Conservation (phyloP, 2,888 invertebrate species). For the Sinopyrophorus schimmeli region DNA sequence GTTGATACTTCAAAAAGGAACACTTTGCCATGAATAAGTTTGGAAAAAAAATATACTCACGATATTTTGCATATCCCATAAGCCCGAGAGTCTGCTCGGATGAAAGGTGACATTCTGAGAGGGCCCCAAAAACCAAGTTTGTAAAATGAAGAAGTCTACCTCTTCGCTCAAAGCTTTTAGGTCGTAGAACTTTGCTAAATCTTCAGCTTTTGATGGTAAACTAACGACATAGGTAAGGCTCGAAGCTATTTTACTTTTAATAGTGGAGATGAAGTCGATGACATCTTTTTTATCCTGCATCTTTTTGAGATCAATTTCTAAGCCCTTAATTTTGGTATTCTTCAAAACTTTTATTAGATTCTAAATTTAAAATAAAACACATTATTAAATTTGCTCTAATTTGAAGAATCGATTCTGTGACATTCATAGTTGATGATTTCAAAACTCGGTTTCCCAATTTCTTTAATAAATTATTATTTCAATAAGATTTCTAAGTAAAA, state of each 20-base stretch:
- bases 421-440: no score
- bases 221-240: conserved; percentile 63
- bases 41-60: conserved; percentile 54
- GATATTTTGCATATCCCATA: conserved; percentile 78
- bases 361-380: conserved; percentile 51
- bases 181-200: conserved; percentile 72
- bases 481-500: no score
- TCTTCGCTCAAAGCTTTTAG: conserved; percentile 67
- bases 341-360: conserved; percentile 52
- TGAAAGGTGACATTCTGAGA: conserved; percentile 73
- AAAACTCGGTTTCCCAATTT: background rate
- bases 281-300: conserved; percentile 52
- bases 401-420: background rate
- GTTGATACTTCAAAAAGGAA: background rate
- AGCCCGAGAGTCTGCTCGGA: conserved; percentile 72
- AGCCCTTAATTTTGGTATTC: conserved; percentile 48
- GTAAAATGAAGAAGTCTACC: conserved; percentile 68
- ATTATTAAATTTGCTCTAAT: no score
- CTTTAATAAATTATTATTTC: background rate
- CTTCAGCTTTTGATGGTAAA: conserved; percentile 67
- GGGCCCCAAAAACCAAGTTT: conserved; percentile 68
- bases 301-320: conserved; percentile 50
- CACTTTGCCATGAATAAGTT: background rate
- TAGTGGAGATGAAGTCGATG: conserved; percentile 59
- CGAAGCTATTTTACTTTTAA: conserved; percentile 54